Evolutionary conservation across 2,888 invertebrate species (phyloP), one percentile per base, ranked within the genome.

Genomic region (Choristoneura rosaceana): DNA sequence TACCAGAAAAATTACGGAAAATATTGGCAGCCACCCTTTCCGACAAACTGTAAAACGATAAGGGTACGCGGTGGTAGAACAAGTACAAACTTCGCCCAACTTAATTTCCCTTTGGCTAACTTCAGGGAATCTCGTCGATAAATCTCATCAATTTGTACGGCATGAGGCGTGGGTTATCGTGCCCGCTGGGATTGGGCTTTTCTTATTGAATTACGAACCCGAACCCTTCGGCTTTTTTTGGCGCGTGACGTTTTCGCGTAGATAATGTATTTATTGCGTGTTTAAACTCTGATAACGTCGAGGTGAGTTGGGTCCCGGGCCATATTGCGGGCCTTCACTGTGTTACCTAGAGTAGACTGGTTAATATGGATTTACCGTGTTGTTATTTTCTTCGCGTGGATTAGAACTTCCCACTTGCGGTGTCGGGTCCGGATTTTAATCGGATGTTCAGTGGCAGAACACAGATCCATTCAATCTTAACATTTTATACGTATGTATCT

Each of bases 71-170:
- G 81, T 38, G 71, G 67, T 71, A 75, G 84, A 86, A 85, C 85
- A 86, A 88, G 84, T 85, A 80, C 79, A 83, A 89, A 89, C 85
- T 91, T 90, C 80, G 73, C 78, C 81, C 83, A 91, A 91, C 87
- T 87, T 90, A 90, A 92, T 92, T 91, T 91, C 88, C 89, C 87
- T 88, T 88, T 80, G 84, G 87, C 85, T 87, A 92, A 91, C 88
- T 90, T 90, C 78, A 79, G 80, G 85, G 85, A 88, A 90, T 91
- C 90, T 90, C 84, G 81, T 78, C 83, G 86, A 89, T 86, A 88
- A 91, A 92, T 92, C 90, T 90, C 88, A 88, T 90, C 90, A 91
- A 90, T 90, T 90, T 90, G 88, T 85, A 84, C 84, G 87, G 86
- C 84, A 87, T 87, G 86, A 84, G 83, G 85, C 80, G 74, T 64